Evolutionary conservation across 2,797 vertebrate species (phyloP).

Genomic region (Enteromius mattozi): DNA sequence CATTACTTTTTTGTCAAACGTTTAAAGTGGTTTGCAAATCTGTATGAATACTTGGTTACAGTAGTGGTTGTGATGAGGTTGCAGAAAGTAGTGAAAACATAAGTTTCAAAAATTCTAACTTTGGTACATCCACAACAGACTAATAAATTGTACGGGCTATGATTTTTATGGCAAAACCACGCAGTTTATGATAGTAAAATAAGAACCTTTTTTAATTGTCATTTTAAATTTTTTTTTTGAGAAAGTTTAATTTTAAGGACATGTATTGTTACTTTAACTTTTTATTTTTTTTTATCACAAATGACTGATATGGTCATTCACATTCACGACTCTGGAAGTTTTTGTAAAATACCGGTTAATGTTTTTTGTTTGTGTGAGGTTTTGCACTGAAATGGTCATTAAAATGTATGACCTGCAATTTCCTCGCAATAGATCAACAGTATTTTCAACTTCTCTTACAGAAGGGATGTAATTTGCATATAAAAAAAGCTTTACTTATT

Average conservation of each 20-base stretch:
- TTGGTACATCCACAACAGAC: not conserved
- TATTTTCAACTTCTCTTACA: not conserved
- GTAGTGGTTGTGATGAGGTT: not conserved
- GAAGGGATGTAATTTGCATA: not conserved
- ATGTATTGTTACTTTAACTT: not conserved
- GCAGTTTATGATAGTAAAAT: not conserved
- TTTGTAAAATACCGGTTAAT: not conserved
- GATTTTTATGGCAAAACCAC: not conserved
- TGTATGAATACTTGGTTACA: not conserved
- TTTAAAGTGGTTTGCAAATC: not conserved
- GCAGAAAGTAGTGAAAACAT: not conserved
- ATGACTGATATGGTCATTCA: not conserved
- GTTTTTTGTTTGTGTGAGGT: not conserved
- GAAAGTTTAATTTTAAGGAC: not conserved
- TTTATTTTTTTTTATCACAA: not conserved
- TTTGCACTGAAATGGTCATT: not conserved
- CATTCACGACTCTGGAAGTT: not conserved
- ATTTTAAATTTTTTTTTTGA: no score
- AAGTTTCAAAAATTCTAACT: not conserved
- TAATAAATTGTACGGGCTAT: not conserved
- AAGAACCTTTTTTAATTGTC: no score
- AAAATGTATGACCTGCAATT: slow-evolving; percentile 18
- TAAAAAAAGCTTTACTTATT: not conserved
- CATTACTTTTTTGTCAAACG: not conserved
- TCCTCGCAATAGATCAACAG: not conserved